Evolutionary conservation across 2,888 invertebrate genomes (phyloP), one percentile per base, ranked within the genome.

Genomic region (Lottia gigantea): DNA sequence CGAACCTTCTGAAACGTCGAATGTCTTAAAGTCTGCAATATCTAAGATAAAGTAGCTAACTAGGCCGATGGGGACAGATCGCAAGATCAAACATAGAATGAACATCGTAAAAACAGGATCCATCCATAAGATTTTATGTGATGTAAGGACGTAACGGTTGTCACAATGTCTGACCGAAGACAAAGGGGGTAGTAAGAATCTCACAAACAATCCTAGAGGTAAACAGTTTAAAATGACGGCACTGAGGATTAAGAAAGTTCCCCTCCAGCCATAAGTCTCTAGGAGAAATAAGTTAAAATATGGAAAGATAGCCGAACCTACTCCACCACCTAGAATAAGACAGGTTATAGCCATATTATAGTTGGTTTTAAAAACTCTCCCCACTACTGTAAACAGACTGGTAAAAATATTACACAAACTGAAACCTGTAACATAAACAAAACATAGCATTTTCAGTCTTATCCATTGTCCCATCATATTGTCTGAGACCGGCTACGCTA

Each of bases 41-140:
- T 55, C 55, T 14, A 55, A 55, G 19, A 55, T 55, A 3, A 55
- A 55, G 23, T 23, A 55, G 11, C 19, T 55, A 12, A 55, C 55
- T 55, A 55, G 23, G 19, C 55, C 55, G 23, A 55, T 55, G 55
- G 55, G 55, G 8, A 55, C 55, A 23, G 55, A 55, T 23, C 55
- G n/a, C 14, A 55, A 23, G n/a, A 55, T 55, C 11, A 55, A 23
- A 55, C 55, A 55, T 23, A 55, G 0, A 23, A 55, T 55, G 0
- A 23, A 55, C 8, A 23, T 55, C 55, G 23, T 23, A 55, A 55
- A 55, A 6, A 55, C n/a, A 23, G 55, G 55, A 23, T 55, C 55
- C 23, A 11, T 55, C 55, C 55, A 55, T 23, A 55, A 23, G 11
- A 23, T 23, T 23, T 23, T 55, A 55, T 55, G 55, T 14, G 55